Evolutionary conservation across 2,888 invertebrate genomes (phyloP).

Genomic region (Herminia tarsipennalis): DNA sequence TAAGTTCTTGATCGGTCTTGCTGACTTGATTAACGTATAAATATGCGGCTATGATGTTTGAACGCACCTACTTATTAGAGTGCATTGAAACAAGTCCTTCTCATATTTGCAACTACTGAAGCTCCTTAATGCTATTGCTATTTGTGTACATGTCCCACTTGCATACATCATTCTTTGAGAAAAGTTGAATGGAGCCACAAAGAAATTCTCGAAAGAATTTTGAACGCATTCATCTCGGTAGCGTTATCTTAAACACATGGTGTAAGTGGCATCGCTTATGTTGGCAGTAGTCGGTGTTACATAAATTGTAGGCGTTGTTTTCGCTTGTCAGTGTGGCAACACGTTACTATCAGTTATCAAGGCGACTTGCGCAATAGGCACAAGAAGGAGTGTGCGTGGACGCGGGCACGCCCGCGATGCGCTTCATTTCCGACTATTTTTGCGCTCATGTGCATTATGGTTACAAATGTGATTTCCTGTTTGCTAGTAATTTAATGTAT

Average conservation of each 20-base stretch:
- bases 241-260: slow-evolving; percentile 29
- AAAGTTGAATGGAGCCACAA: background rate
- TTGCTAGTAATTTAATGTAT: background rate
- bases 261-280: slow-evolving; percentile 39
- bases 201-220: slow-evolving; percentile 7
- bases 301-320: slow-evolving; percentile 68
- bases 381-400: slow-evolving; percentile 56
- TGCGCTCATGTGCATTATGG: slow-evolving; percentile 20
- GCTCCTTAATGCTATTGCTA: slow-evolving; percentile 20
- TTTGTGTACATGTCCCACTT: slow-evolving; percentile 19
- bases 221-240: slow-evolving; percentile 21
- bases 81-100: background rate
- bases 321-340: slow-evolving; percentile 69
- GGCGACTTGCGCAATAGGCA: slow-evolving; percentile 60
- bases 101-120: background rate
- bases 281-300: slow-evolving; percentile 52
- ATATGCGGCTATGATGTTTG: no score
- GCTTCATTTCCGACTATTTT: slow-evolving; percentile 42
- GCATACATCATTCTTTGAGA: slow-evolving; percentile 10
- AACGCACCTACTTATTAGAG: background rate
- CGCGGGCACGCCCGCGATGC: slow-evolving; percentile 40
- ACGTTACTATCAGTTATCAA: slow-evolving; percentile 71
- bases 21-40: background rate
- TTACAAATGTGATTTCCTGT: background rate
- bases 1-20: background rate